These are phyloP conservation scores for Himalopsyche phryganea DNA, from an alignment of 1,140 invertebrate genomes.

Conservation along the genomic window DNA sequence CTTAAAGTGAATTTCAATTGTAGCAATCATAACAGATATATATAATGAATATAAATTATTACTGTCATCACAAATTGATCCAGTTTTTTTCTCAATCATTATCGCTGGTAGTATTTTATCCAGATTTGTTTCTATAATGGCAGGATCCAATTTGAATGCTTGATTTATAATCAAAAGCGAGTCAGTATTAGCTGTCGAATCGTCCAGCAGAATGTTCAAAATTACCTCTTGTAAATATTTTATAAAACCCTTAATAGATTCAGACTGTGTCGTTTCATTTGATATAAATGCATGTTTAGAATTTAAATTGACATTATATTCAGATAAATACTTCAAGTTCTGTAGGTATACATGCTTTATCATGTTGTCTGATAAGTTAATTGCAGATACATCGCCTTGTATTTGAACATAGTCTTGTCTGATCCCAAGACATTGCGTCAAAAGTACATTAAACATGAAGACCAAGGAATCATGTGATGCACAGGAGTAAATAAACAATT, in stretches of 20 bases:
- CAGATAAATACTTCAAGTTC: conserved; percentile 13
- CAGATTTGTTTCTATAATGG: conserved; percentile 20
- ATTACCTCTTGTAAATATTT: conserved; percentile 17
- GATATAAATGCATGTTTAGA: conserved; percentile 5
- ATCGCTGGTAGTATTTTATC: conserved; percentile 16
- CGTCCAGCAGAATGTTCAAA: conserved; percentile 6
- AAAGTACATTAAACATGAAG: conserved; percentile 21
- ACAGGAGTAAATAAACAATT: conserved; percentile 22
- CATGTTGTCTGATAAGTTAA: conserved; percentile 4
- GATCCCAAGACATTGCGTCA: conserved; percentile 14
- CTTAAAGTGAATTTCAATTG: conserved; percentile 22
- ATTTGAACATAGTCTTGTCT: conserved; percentile 21
- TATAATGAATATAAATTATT: conserved; percentile 3
- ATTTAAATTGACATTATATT: conserved; percentile 29
- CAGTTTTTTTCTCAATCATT: conserved; percentile 20
- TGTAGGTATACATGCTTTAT: conserved; percentile 17
- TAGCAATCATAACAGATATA: conserved; percentile 9
- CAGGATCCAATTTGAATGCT: conserved; percentile 21
- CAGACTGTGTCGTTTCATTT: conserved; percentile 1
- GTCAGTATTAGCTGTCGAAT: not conserved
- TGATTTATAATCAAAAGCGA: conserved; percentile 15
- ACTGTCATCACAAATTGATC: not conserved
- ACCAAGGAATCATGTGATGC: conserved; percentile 17
- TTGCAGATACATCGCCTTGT: not conserved
- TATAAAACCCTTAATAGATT: conserved; percentile 17